These are phyloP conservation scores for Aythya baeri DNA, from an alignment of 2,113 vertebrate genomes.

Conservation along the genomic window DNA sequence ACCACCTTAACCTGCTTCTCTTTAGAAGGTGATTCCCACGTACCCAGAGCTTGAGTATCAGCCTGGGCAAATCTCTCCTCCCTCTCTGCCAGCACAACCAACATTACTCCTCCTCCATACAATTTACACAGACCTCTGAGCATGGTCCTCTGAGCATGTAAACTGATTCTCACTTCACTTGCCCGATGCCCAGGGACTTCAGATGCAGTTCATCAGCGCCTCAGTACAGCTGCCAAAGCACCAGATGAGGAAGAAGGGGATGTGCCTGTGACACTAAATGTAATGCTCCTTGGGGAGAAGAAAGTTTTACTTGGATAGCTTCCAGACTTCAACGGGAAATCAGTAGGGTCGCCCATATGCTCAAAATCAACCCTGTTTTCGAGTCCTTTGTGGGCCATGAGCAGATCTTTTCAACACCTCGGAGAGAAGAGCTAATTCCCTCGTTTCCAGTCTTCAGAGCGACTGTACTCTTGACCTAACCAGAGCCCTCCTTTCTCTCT, in stretches of 20 bases:
- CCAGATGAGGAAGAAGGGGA: background rate
- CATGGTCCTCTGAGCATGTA: background rate
- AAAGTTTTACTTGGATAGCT: background rate
- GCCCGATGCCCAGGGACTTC: background rate
- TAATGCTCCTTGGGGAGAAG: background rate
- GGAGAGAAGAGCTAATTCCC: background rate
- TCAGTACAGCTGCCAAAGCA: background rate
- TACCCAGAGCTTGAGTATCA: background rate
- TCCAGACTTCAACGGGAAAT: background rate
- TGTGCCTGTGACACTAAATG: background rate
- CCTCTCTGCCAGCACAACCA: background rate
- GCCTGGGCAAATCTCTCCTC: background rate
- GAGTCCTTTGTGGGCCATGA: background rate
- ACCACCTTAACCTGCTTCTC: background rate
- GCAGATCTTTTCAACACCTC: background rate
- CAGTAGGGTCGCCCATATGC: background rate
- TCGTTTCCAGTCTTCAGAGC: background rate
- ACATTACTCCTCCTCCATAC: background rate
- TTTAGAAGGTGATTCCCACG: background rate
- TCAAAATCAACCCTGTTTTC: background rate
- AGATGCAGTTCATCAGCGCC: background rate
- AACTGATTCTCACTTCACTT: background rate
- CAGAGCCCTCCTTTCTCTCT: background rate
- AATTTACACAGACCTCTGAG: background rate
- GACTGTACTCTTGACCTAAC: background rate